Evolutionary conservation across 2,113 vertebrate genomes (phyloP), one percentile per base, ranked within the genome.

Genomic region (Amphilophus citrinellus): DNA sequence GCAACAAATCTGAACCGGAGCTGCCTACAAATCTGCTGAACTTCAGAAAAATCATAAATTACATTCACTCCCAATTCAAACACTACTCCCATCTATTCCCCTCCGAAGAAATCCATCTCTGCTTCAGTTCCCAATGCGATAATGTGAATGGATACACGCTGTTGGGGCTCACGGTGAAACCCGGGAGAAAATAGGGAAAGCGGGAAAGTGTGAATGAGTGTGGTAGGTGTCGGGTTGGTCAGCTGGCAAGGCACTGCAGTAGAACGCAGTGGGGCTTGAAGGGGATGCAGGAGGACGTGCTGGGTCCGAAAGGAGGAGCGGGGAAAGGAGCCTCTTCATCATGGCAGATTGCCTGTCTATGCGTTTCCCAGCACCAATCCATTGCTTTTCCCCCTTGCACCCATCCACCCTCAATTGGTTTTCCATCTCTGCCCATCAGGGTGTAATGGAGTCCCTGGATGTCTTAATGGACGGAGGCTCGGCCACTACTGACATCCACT

Each of bases 281-380:
- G 94, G 94, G 92, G 95, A 94, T 86, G 80, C 63, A 76, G 89
- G 87, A 92, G 93, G 89, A 91, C 89, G 75, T 71, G 83, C 90
- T 77, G 84, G 87, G 91, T 85, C 78, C 65, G 39, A 88, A 73
- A 88, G 77, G 60, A 87, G 88, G 58, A 76, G 80, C 60, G 79
- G 27, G 77, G 77, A 85, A 75, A 63, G 82, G 59, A 85, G 89
- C 88, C 93, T 94, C 93, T 96, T 95, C 90, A 95, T 96, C 96
- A 96, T 90, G 83, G 89, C 91, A 95, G 95, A 95, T 94, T 96
- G 95, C 95, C 90, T 96, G 95, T 95, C 96, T 90, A 62, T 76
- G 84, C 18, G 44, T 77, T 82, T 88, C 85, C 81, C 61, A 87
- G 56, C 20, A 47, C 79, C 89, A 88, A 91, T 93, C 90, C 89